These are phyloP conservation scores for Scarus forsteni DNA, from an alignment of 2,797 vertebrate species.

Conservation along the genomic window DNA sequence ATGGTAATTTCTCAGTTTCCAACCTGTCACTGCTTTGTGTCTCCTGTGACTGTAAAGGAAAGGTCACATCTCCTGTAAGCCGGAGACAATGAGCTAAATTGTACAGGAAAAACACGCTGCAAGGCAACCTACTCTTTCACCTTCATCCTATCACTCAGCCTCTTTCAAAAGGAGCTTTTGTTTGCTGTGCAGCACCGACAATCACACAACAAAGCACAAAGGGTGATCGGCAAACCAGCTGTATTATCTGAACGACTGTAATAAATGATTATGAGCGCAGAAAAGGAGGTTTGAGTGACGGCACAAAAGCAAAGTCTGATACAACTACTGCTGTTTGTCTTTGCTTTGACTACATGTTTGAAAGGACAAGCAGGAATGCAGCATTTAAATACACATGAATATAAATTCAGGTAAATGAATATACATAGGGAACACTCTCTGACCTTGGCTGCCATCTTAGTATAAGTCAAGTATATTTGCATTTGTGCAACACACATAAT, in stretches of 20 bases:
- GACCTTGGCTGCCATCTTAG: conserved; percentile 39
- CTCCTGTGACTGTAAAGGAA: conserved; percentile 19
- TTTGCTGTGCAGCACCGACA: conserved; percentile 23
- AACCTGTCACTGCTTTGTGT: conserved; percentile 27
- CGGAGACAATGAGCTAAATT: conserved; percentile 17
- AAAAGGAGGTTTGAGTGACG: conserved; percentile 33
- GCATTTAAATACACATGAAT: conserved; percentile 37
- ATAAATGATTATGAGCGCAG: conserved; percentile 41
- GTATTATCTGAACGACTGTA: conserved; percentile 33
- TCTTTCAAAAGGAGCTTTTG: conserved; percentile 25
- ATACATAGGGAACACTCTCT: conserved; percentile 38
- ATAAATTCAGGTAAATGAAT: conserved; percentile 38
- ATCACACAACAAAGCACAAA: conserved; percentile 32
- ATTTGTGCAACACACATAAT: conserved; percentile 47
- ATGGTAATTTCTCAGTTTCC: conserved; percentile 2
- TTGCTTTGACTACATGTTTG: conserved; percentile 6
- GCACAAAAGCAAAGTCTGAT: conserved; percentile 6
- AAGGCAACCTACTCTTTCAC: conserved; percentile 16
- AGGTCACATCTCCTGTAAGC: conserved; percentile 20
- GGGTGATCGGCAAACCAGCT: conserved; percentile 18
- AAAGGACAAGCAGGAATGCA: conserved; percentile 16
- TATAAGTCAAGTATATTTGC: conserved; percentile 25
- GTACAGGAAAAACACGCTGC: not conserved
- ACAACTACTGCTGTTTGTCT: conserved; percentile 4
- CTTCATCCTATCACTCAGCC: conserved; percentile 5